Evolutionary conservation across 2,797 vertebrate species (phyloP), one percentile per base, ranked within the genome.

Genomic region (Alfaro cultratus): DNA sequence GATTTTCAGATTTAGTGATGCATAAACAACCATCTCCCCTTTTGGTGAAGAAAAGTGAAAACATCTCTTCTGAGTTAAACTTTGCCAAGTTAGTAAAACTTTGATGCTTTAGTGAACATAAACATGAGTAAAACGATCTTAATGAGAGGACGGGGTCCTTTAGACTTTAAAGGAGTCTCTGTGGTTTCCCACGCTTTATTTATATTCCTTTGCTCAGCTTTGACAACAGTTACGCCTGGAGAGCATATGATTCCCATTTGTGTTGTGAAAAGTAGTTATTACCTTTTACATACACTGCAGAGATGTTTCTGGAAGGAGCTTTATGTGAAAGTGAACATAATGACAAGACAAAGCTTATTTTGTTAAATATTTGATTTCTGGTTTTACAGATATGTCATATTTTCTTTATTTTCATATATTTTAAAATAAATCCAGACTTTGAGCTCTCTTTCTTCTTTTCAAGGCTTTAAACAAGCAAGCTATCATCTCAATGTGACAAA

Each of bases 161-260:
- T 34, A 75, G 70, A 80, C 74, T 72, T 83, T 5, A 80, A 82
- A 80, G 47, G 26, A 34, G 51, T 23, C 23, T 75, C 18, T 3
- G 10, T 72, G 51, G 55, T 79, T 79, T 84, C 51, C 60, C 55
- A 46, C 39, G 21, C 12, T 26, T 9, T 34, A 62, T 21, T 43
- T 89, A 82, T 83, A 83, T 75, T 78, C 75, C 77, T 77, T 68
- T 15, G 34, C 64, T 78, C 26, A 76, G 78, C 53, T 43, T 51
- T 75, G 82, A 80, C 60, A 72, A 82, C 53, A 41, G 15, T 76
- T 84, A 84, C 39, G n/a, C 70, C 87, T 79, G 55, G 18, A 78
- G 68, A 70, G 10, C 87, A 91, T 80, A 31, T 90, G 86, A 90
- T 83, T 80, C 80, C 88, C 81, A 82, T 91, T 87, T 82, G 73